These are phyloP conservation scores for Pterostichus madidus DNA, from an alignment of 2,888 invertebrate genomes.

Conservation along the genomic window DNA sequence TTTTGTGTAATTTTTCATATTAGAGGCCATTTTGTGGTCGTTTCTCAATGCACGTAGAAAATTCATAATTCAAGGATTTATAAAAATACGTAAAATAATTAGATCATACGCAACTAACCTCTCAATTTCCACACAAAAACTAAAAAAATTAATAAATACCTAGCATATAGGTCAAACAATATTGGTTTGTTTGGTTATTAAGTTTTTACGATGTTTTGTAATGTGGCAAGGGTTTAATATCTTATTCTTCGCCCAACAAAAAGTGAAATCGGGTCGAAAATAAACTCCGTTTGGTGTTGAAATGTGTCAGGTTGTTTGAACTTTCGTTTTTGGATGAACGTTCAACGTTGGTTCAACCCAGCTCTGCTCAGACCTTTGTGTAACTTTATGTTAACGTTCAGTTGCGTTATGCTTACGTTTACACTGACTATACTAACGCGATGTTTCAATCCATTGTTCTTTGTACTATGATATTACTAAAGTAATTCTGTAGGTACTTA, in stretches of 20 bases:
- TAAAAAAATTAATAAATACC: too few relatives aligned
- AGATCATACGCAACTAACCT: neutral
- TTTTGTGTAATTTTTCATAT: neutral
- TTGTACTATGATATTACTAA: too few relatives aligned
- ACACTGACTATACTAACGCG: too few relatives aligned
- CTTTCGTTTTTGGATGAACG: conserved; percentile 47
- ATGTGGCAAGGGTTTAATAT: neutral
- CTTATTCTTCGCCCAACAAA: neutral
- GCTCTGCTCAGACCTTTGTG: neutral
- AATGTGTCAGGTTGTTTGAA: conserved; percentile 30
- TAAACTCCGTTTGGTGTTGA: conserved; percentile 5
- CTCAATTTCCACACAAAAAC: neutral
- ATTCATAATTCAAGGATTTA: conserved; percentile 12
- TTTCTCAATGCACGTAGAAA: conserved; percentile 7
- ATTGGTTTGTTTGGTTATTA: neutral
- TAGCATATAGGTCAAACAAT: neutral
- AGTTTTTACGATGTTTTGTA: neutral
- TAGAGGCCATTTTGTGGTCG: neutral
- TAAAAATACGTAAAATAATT: conserved; percentile 4
- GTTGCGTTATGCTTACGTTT: too few relatives aligned
- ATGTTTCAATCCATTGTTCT: too few relatives aligned
- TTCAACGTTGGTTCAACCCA: neutral
- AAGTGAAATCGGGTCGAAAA: conserved; percentile 39
- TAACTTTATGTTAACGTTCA: neutral
- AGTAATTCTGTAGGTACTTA: too few relatives aligned